phyloP scores from a whole-genome alignment of 2,888 invertebrate species.

The Cryptus armator region DNA sequence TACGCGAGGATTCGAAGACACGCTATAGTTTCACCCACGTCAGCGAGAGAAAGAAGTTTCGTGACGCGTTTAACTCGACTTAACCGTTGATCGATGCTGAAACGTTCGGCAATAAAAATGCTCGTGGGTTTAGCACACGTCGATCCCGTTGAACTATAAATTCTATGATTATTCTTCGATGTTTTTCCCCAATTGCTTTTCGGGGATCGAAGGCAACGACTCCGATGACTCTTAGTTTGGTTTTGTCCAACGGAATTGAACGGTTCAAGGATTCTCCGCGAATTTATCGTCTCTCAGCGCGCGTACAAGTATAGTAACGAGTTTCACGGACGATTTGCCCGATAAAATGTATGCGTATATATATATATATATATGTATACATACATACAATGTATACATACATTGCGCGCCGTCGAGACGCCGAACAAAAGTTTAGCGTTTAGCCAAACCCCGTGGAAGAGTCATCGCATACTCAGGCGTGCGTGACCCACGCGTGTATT shows the following conservation, averaged over 20 bases:
- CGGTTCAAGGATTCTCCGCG: not conserved
- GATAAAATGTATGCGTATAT: not conserved
- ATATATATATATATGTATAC: not conserved
- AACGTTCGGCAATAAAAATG: not conserved
- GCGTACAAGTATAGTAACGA: not conserved
- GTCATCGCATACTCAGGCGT: constrained; percentile 51
- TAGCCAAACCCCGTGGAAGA: not conserved
- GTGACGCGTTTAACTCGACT: not conserved
- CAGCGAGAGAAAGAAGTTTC: not conserved
- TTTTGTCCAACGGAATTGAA: not conserved
- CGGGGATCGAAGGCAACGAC: not conserved
- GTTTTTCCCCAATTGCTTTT: not conserved
- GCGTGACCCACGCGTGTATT: constrained; percentile 61
- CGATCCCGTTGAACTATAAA: not conserved
- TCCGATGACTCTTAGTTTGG: not conserved
- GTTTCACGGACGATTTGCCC: not conserved
- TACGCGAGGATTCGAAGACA: not conserved
- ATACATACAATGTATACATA: no score
- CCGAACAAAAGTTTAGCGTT: constrained; percentile 3
- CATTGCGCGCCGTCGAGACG: no score
- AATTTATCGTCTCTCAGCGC: not conserved
- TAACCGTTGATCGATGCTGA: not conserved
- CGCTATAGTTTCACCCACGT: not conserved
- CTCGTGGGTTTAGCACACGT: not conserved
- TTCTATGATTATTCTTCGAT: not conserved